A percentile compares a stretch with the other conserved stretches of the same genome.
Evolutionary conservation across 2,797 vertebrate genomes (phyloP).

Genomic region (Prunella strophiata): DNA sequence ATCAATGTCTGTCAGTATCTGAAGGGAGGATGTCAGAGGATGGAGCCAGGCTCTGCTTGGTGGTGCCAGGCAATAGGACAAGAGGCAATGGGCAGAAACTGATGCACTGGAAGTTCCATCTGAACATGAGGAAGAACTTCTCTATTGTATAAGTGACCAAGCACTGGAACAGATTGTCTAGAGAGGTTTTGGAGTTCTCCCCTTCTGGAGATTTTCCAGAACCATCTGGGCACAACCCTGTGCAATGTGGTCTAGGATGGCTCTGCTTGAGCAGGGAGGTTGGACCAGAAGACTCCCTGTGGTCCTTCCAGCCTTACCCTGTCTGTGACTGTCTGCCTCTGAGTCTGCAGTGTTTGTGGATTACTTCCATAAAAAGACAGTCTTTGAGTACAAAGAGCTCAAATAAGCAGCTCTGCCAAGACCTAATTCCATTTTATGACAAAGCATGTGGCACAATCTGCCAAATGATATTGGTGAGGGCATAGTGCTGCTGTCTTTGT

Average conservation of each 20-base stretch:
- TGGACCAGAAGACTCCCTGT: background rate
- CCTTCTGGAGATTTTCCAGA: background rate
- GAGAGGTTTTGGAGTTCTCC: background rate
- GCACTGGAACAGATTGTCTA: background rate
- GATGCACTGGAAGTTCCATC: background rate
- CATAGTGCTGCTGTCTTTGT: background rate
- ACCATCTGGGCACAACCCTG: background rate
- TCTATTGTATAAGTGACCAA: fast-evolving
- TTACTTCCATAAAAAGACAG: background rate
- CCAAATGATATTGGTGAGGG: background rate
- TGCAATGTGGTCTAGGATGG: background rate
- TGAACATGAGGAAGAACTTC: background rate
- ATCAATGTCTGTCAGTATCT: background rate
- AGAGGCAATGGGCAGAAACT: background rate
- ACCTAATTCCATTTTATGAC: background rate
- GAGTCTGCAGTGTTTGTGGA: background rate
- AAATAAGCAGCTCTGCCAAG: background rate
- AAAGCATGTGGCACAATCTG: background rate
- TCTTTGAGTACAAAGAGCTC: background rate
- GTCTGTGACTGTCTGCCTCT: background rate
- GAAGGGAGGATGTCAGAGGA: fast-evolving
- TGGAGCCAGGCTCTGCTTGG: fast-evolving
- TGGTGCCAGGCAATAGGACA: background rate
- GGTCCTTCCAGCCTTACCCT: background rate
- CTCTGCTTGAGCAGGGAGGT: background rate